Evolutionary conservation across 2,888 invertebrate genomes (phyloP), one percentile per base, ranked within the genome.

Genomic region (Brenthis hecate): DNA sequence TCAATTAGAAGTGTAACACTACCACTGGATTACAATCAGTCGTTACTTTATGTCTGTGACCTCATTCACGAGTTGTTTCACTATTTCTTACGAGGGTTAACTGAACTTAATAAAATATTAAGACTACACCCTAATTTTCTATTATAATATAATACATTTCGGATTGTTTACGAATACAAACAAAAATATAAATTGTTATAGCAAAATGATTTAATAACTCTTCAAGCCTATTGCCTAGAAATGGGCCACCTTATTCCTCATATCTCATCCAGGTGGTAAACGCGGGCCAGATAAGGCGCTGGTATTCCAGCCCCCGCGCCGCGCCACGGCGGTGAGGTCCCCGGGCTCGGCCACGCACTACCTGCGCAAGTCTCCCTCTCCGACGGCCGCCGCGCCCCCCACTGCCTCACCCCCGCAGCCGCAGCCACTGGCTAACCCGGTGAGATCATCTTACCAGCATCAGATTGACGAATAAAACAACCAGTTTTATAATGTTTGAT

Each of bases 321-420:
- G 96, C 74, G 96, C 96, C 6, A 96, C 96, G 0, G 97, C 97
- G 0, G 97, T 98, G 66, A 96, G 97, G 75, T 97, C 97, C 72
- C 98, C 98, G 0, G 97, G 96, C 65, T 96, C 96, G 14, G 95
- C 95, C 73, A 95, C 95, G 43, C 97, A 97, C 85, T 98, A 97
- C 88, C 89, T 98, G 84, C 97, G 98, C 93, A 98, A 98, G 89
- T 97, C 96, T n/a, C 98, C 98, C 0, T 97, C 97, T 72, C 98
- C 98, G 0, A 97, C 97, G 93, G 94, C 83, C 83, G 75, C 48
- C 93, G 94, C 72, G 94, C 95, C 74, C 80, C 91, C 55, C 70
- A 84, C 14, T 73, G 83, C 28, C 50, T 84, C 56, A 73, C 85
- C 54, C 78, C 84, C 85, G 64, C 82, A 81, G 50, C 83, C 83